Base-by-base conservation (phyloP, 2,888 invertebrate genomes). In the Chaetogeoica ovagalla region DNA sequence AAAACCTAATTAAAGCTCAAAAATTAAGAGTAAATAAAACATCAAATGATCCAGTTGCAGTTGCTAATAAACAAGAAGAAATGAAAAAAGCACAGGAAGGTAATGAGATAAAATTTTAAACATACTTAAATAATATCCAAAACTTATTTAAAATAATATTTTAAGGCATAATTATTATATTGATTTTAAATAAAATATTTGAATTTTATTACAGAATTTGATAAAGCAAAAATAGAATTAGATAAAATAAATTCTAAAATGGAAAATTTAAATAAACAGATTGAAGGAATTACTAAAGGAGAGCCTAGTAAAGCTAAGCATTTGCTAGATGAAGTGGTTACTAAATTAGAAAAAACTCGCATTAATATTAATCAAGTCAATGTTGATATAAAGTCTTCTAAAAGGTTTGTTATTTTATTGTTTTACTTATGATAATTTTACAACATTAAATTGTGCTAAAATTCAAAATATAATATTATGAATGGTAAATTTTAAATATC, bases 291-390 rank as follows among this genome's bases (percentile, higher is more conserved):
- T n/a, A 91, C 92, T 0, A 90, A 90, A 0, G 90, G 90, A 1
- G 90, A 90, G 83, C 90, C 94, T 13, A 91, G 90, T 79, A 89
- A 90, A 0, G 89, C 94, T 7, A 92, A 94, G 85, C 91, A 90
- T 75, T 89, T 88, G 70, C 90, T 96, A 0, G 90, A 91, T 63
- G 91, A 91, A 7, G 86, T 92, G 0, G 88, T 87, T 0, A 91
- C 90, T 83, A 90, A 91, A 82, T 91, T 94, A 6, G 93, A 93
- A 77, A 93, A 93, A 85, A 88, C 93, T 86, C 89, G 89, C 82
- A 87, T 88, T 0, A 92, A 93, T 84, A 89, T 92, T 7, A 90
- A 91, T 0, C 90, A 91, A 83, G 85, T 93, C 3, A 90, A 88
- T 74, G 93, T 93, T 19, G 92, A 90, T 19, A 90, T 92, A 21